phyloP scores from a whole-genome alignment of 1,140 invertebrate species.

The Lepeophtheirus salmonis region DNA sequence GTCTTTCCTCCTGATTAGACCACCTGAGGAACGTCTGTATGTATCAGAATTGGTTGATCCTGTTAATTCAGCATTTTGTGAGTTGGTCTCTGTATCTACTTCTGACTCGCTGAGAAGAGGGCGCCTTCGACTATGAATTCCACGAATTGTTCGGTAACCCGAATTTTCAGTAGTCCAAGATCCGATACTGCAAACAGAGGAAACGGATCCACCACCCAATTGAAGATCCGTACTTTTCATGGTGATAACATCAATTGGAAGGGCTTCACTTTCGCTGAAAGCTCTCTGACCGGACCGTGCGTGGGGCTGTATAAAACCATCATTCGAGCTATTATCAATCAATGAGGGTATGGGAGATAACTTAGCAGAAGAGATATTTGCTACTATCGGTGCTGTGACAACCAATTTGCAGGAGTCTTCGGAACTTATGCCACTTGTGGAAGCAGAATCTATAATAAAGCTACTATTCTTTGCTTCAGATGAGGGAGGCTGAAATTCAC shows the following conservation, averaged over 20 bases:
- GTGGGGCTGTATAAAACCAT: background rate
- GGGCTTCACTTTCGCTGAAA: slow-evolving; percentile 13
- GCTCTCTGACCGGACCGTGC: slow-evolving; percentile 10
- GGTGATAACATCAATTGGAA: background rate
- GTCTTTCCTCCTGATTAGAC: background rate
- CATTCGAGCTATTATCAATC: background rate
- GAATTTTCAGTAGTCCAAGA: slow-evolving; percentile 5
- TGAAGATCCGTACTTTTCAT: too few relatives aligned
- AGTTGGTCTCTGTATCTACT: background rate
- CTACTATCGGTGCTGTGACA: too few relatives aligned
- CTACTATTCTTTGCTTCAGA: too few relatives aligned
- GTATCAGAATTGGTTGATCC: background rate
- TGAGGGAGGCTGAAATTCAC: too few relatives aligned
- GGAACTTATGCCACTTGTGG: too few relatives aligned
- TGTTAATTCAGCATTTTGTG: background rate
- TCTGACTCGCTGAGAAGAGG: slow-evolving; percentile 1
- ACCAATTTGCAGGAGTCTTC: background rate
- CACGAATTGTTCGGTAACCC: slow-evolving; percentile 2
- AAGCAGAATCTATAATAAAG: too few relatives aligned
- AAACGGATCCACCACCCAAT: background rate
- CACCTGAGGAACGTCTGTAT: background rate
- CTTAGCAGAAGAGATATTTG: background rate
- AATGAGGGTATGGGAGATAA: background rate
- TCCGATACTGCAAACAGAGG: slow-evolving; percentile 1
- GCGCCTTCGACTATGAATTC: background rate